Percentiles rank a stretch among this genome's conserved stretches.
These are phyloP conservation scores for Urosaurus nigricauda DNA, from an alignment of 2,797 vertebrate genomes.

Conservation along the genomic window DNA sequence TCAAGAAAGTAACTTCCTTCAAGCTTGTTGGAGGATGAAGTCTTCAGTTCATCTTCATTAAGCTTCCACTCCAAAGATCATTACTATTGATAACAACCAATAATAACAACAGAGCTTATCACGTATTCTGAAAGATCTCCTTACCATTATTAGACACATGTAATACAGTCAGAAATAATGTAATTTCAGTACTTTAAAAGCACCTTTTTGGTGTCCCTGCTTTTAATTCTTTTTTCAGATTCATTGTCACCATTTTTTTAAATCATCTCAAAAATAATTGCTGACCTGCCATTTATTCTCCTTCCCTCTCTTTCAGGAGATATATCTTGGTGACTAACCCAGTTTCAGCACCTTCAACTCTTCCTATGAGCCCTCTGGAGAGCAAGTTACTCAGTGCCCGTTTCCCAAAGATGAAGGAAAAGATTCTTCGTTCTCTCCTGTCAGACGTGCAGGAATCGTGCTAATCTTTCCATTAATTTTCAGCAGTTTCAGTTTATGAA, in stretches of 20 bases:
- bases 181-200: neutral
- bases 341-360: constrained; percentile 2
- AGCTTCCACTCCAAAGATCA: neutral
- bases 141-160: neutral
- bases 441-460: neutral
- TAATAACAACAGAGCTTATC: neutral
- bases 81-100: neutral
- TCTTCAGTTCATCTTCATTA: neutral
- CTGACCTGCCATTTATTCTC: neutral
- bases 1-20: neutral
- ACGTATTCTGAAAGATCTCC: neutral
- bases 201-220: neutral
- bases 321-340: constrained; percentile 30
- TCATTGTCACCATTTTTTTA: neutral
- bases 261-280: neutral
- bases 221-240: neutral
- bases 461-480: neutral
- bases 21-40: neutral
- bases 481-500: neutral
- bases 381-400: constrained; percentile 45
- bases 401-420: constrained; percentile 46
- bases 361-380: constrained; percentile 42
- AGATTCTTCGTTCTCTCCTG: constrained; percentile 12
- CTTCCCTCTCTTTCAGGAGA: constrained; percentile 15
- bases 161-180: neutral